Conservation (phyloP, 2,113 vertebrate genomes). For the Aegotheles bennettii region DNA sequence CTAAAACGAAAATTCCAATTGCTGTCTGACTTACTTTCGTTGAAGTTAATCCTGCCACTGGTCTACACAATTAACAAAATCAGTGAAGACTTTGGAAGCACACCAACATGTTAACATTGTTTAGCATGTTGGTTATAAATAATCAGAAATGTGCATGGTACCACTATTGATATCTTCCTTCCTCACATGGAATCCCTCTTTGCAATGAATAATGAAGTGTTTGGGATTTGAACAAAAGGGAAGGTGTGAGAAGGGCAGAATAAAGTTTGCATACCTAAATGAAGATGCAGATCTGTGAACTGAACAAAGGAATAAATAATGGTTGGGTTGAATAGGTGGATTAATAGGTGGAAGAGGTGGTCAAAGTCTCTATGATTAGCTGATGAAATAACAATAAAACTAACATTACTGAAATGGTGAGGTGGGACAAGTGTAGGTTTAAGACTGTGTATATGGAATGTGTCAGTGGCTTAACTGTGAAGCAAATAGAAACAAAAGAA, state of each 20-base stretch:
- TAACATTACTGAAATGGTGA: not conserved
- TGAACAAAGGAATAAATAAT: not conserved
- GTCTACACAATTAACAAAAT: not conserved
- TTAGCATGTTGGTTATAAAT: not conserved
- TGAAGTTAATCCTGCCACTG: not conserved
- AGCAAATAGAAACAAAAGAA: not conserved
- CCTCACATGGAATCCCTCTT: not conserved
- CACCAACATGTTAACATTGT: not conserved
- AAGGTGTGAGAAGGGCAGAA: not conserved
- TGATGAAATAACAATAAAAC: not conserved
- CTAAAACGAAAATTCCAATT: not conserved
- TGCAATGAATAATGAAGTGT: not conserved
- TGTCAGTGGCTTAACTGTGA: not conserved
- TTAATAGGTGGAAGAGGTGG: not conserved
- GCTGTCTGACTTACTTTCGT: not conserved
- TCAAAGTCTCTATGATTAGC: not conserved
- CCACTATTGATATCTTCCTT: not conserved
- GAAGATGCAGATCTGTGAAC: not conserved
- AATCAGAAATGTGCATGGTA: not conserved
- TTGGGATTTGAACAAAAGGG: not conserved
- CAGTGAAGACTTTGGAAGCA: not conserved
- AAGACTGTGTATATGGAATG: not conserved
- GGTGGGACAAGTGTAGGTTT: not conserved
- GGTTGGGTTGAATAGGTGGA: not conserved
- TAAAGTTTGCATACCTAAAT: not conserved